Evolutionary conservation across 1,140 invertebrate species (phyloP).

Genomic region (Megalonaias nervosa): DNA sequence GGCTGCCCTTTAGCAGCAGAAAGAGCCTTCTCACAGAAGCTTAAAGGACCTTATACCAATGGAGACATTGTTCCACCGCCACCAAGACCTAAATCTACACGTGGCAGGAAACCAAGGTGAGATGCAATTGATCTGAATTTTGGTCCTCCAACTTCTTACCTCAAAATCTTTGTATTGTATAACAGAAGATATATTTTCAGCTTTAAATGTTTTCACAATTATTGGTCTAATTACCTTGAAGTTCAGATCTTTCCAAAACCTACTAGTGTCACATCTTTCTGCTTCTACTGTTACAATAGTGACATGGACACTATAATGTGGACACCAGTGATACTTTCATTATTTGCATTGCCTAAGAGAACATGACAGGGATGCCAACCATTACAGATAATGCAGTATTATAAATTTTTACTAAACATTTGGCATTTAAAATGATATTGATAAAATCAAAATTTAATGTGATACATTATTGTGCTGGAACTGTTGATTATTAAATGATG

Average conservation of each 20-base stretch:
- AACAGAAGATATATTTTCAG: too few relatives aligned
- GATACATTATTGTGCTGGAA: too few relatives aligned
- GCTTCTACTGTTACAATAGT: too few relatives aligned
- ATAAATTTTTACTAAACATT: not conserved
- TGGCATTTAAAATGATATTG: not conserved
- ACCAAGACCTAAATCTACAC: conserved; percentile 30
- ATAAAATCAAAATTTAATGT: not conserved
- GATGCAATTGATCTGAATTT: not conserved
- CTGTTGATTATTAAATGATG: too few relatives aligned
- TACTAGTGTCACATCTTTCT: too few relatives aligned
- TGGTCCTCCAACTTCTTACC: too few relatives aligned
- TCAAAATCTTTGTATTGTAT: too few relatives aligned
- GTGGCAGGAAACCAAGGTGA: conserved; percentile 50
- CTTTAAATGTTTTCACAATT: too few relatives aligned
- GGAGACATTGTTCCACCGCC: conserved; percentile 17
- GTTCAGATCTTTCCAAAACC: too few relatives aligned
- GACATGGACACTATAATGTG: too few relatives aligned
- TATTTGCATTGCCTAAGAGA: not conserved
- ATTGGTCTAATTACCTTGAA: too few relatives aligned
- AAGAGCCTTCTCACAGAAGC: conserved; percentile 52
- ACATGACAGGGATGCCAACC: not conserved
- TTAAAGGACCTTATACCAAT: not conserved
- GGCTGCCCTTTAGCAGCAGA: conserved; percentile 74
- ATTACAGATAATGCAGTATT: not conserved
- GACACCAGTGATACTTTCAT: not conserved